Evolutionary conservation across 2,888 invertebrate genomes (phyloP).

Genomic region (Dicyrtoma fusca): DNA sequence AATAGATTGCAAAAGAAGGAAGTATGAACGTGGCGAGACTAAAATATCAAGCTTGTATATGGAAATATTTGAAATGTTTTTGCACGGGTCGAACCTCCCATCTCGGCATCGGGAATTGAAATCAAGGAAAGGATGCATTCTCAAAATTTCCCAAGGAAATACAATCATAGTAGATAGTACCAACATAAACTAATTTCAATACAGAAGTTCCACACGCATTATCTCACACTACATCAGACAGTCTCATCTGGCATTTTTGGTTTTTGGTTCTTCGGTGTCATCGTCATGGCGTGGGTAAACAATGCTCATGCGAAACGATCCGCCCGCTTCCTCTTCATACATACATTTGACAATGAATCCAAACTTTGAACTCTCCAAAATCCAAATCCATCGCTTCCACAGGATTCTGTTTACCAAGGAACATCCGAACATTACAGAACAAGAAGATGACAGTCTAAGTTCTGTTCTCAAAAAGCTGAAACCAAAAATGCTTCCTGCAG

Average conservation of each 20-base stretch:
- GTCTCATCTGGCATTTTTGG: too few species aligned
- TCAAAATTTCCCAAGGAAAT: not conserved
- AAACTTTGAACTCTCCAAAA: slow-evolving; percentile 32
- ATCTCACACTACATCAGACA: not conserved
- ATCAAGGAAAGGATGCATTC: not conserved
- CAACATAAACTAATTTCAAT: not conserved
- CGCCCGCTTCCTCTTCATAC: slow-evolving; percentile 13
- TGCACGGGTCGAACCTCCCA: not conserved
- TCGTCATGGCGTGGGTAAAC: too few species aligned
- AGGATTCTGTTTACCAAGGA: not conserved
- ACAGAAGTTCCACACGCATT: not conserved
- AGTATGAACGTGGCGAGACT: slow-evolving; percentile 31
- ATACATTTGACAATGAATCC: slow-evolving; percentile 25
- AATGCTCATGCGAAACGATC: not conserved
- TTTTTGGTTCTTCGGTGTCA: too few species aligned
- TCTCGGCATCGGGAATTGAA: too few species aligned
- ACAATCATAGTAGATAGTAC: not conserved
- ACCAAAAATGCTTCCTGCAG: not conserved
- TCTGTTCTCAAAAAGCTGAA: not conserved
- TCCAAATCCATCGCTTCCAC: not conserved
- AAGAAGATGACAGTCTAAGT: not conserved
- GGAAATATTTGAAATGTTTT: slow-evolving; percentile 4
- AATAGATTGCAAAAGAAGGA: slow-evolving; percentile 31
- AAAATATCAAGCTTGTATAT: slow-evolving; percentile 16
- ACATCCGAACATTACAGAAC: not conserved